Percentiles rank a stretch among this genome's conserved stretches.
These are phyloP conservation scores for Enchytraeus crypticus DNA, from an alignment of 2,888 invertebrate genomes.

Conservation along the genomic window DNA sequence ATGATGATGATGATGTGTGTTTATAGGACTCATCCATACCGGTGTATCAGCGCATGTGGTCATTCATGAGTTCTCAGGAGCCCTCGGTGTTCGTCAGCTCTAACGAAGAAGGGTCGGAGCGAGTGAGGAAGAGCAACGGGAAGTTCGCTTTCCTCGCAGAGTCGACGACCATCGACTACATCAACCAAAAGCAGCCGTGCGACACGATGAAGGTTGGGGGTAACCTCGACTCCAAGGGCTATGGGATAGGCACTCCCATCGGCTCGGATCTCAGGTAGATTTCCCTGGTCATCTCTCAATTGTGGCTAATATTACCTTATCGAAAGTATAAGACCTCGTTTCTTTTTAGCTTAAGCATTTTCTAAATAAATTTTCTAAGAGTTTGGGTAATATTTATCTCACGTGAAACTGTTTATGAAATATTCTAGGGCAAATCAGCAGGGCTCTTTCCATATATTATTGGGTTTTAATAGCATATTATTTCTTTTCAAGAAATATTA, in stretches of 20 bases:
- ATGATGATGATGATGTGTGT: neutral
- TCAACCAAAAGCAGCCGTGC: conserved; percentile 71
- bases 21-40: conserved; percentile 72
- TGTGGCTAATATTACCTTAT: neutral
- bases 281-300: neutral
- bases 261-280: conserved; percentile 80
- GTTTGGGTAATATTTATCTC: too few species aligned
- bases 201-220: conserved; percentile 61
- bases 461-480: too few species aligned
- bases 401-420: too few species aligned
- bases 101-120: conserved; percentile 71
- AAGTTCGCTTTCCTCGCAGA: conserved; percentile 53
- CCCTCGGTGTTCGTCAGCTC: conserved; percentile 63
- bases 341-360: neutral
- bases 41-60: conserved; percentile 84
- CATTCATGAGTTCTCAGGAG: conserved; percentile 77
- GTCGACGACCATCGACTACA: conserved; percentile 64
- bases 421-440: too few species aligned
- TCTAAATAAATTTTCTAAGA: too few species aligned
- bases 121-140: conserved; percentile 59
- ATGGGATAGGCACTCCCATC: conserved; percentile 85
- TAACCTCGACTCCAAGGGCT: conserved; percentile 73
- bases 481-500: too few species aligned
- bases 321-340: neutral
- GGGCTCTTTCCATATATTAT: too few species aligned